phyloP scores from a whole-genome alignment of 1,140 invertebrate genomes.

The Colletes latitarsis region DNA sequence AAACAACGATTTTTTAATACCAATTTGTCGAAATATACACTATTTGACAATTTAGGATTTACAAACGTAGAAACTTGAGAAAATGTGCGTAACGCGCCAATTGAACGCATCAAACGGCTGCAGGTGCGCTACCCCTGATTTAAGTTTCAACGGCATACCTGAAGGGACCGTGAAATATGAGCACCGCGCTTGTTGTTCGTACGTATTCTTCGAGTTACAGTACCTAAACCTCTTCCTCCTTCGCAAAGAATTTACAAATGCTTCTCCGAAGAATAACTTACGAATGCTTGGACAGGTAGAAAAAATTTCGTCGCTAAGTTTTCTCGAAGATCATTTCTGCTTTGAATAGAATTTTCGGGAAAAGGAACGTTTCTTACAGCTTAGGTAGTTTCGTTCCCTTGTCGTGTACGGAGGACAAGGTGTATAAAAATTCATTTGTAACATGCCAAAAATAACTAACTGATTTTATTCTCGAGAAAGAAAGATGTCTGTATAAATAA shows the following conservation, averaged over 20 bases:
- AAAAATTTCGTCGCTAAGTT: not conserved
- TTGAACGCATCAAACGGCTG: too few species aligned
- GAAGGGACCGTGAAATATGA: not conserved
- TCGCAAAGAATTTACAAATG: not conserved
- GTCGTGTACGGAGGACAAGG: not conserved
- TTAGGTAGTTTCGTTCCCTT: not conserved
- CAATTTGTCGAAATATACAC: too few species aligned
- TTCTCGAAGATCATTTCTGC: not conserved
- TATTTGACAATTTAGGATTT: too few species aligned
- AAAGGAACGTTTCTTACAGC: not conserved
- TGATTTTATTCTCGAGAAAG: too few species aligned
- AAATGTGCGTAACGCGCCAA: too few species aligned
- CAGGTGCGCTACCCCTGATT: too few species aligned
- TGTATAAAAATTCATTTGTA: too few species aligned
- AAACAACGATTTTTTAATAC: too few species aligned
- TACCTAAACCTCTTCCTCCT: not conserved
- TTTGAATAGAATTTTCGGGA: not conserved
- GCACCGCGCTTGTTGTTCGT: too few species aligned
- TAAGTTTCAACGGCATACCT: not conserved
- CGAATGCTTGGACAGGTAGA: not conserved
- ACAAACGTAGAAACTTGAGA: too few species aligned
- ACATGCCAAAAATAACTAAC: too few species aligned
- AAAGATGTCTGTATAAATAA: too few species aligned
- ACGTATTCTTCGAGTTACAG: not conserved
- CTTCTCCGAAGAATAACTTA: not conserved